Evolutionary conservation across 2,797 vertebrate species (phyloP), one percentile per base, ranked within the genome.

Genomic region (Synaphobranchus kaupii): DNA sequence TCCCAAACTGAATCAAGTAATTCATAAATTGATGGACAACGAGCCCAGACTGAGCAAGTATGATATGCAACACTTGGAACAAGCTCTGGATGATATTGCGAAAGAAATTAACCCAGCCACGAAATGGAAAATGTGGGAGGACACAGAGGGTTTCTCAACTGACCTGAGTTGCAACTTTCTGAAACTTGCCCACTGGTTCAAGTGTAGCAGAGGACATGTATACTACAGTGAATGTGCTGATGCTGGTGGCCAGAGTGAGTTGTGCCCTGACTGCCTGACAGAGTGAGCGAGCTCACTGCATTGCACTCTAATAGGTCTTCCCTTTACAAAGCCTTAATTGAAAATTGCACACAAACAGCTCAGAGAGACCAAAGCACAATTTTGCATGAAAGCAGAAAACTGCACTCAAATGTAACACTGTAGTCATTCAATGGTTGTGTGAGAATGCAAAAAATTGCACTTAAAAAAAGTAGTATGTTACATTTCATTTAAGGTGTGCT

Each of bases 141-240:
- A 88, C 50, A 39, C 82, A 25, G 50, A 87, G 0, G 7, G 60
- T 15, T 48, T 88, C 86, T 91, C 91, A 47, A 60, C 31, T 44
- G 52, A 82, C 44, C 54, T 28, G 1, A 44, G 39, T 47, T 87
- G 60, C 39, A 28, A 20, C 66, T 87, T 84, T 81, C 58, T 91
- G 1, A 89, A 76, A 60, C 87, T 89, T 48, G 85, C 66, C 44
- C 58, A 88, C 34, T 92, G 90, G 90, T 85, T 85, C 80, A 89
- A 87, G 81, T 91, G 89, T 83, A 68, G 47, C 50, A 31, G 71
- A 28, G 90, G 89, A 3, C 86, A 90, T 48, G 86, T 89, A 56
- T 90, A 88, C 88, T 66, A 31, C 84, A 87, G 48, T 7, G 84
- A 25, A 44, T n/a, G 60, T 0, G 63, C 56, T 78, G 86, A 83